Percentiles rank a stretch among this genome's conserved stretches.
These are phyloP conservation scores for Penaeus monodon DNA, from an alignment of 2,888 invertebrate genomes.

Conservation along the genomic window DNA sequence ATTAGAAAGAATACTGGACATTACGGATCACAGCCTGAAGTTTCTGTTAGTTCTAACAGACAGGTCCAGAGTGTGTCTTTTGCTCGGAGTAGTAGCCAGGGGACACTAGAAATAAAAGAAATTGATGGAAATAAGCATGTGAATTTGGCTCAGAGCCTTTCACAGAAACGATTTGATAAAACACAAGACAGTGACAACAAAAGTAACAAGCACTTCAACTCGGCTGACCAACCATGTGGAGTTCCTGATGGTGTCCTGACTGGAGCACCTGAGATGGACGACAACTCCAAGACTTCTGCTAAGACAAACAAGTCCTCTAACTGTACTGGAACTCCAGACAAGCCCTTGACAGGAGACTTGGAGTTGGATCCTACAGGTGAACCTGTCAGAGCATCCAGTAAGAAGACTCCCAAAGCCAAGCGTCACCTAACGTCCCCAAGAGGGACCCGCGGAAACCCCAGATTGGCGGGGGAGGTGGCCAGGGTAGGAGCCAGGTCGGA, in stretches of 20 bases:
- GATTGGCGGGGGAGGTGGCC: slow-evolving; percentile 39
- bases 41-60: slow-evolving; percentile 15
- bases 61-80: slow-evolving; percentile 10
- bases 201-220: slow-evolving; percentile 14
- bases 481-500: slow-evolving; percentile 34
- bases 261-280: slow-evolving; percentile 22
- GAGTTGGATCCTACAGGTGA: slow-evolving; percentile 22
- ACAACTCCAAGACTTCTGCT: slow-evolving; percentile 8
- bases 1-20: slow-evolving; percentile 15
- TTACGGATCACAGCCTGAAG: slow-evolving; percentile 20
- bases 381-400: neutral
- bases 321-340: slow-evolving; percentile 26
- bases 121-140: slow-evolving; percentile 3
- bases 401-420: slow-evolving; percentile 35
- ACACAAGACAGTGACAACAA: slow-evolving; percentile 29
- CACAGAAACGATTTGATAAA: slow-evolving; percentile 4
- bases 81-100: neutral
- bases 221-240: slow-evolving; percentile 9
- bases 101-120: slow-evolving; percentile 12
- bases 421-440: slow-evolving; percentile 28
- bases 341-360: slow-evolving; percentile 30
- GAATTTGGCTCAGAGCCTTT: slow-evolving; percentile 4
- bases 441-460: slow-evolving; percentile 20
- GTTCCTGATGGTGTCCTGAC: slow-evolving; percentile 1
- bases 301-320: slow-evolving; percentile 10